Conservation (phyloP, 1,140 invertebrate genomes). For the Parapsyche elsis region DNA sequence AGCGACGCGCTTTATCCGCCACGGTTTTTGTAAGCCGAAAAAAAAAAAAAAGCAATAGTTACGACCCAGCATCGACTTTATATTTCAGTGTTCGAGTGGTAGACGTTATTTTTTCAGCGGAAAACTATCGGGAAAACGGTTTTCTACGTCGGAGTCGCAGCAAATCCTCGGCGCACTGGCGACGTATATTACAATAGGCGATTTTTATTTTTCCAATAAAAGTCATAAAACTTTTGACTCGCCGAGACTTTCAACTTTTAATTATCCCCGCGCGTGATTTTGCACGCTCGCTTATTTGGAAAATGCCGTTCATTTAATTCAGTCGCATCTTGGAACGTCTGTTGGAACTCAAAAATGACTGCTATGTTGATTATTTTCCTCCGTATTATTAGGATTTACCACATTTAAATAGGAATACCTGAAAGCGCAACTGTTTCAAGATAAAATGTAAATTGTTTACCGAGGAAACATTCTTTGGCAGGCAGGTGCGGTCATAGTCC, state of each 20-base stretch:
- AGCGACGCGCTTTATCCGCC: conserved; percentile 15
- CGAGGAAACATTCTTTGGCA: conserved; percentile 10
- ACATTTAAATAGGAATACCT: not conserved
- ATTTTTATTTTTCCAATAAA: not conserved
- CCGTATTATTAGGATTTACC: not conserved
- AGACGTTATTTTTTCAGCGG: not conserved
- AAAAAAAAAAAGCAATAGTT: too few species aligned
- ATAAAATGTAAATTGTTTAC: conserved; percentile 35
- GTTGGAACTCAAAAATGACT: not conserved
- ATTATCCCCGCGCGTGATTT: not conserved
- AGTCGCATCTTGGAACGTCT: not conserved
- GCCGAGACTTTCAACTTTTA: not conserved
- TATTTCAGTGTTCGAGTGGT: not conserved
- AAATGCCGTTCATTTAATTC: not conserved
- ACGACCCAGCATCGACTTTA: not conserved
- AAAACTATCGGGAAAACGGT: not conserved
- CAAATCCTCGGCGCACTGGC: not conserved
- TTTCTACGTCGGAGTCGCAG: not conserved
- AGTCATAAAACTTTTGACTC: not conserved
- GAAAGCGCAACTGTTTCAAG: not conserved
- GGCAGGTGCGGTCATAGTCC: conserved; percentile 13
- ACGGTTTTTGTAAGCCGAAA: not conserved
- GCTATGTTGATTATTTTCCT: not conserved
- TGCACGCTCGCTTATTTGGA: not conserved
- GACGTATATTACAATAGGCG: too few species aligned